A percentile compares a stretch with the other conserved stretches of the same genome.
These are phyloP conservation scores for Theonella swinhoei DNA, from an alignment of 37 sponge, comb jelly and placozoan species.

Conservation along the genomic window DNA sequence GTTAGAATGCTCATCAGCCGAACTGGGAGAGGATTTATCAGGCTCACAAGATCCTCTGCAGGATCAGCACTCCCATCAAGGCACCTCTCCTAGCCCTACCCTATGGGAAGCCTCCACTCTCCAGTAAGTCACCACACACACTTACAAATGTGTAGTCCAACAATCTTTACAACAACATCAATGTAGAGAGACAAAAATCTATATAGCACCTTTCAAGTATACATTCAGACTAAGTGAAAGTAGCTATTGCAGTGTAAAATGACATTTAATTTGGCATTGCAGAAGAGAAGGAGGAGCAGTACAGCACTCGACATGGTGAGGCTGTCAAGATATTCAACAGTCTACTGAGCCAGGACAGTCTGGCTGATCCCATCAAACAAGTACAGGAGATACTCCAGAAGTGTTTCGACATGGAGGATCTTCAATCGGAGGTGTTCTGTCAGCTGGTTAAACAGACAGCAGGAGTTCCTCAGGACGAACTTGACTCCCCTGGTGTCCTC, in stretches of 20 bases:
- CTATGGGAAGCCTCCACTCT: constrained; percentile 82
- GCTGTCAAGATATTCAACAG: constrained; percentile 82
- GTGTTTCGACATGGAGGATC: constrained; percentile 81
- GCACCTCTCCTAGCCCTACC: constrained; percentile 85
- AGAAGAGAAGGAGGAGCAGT: constrained; percentile 66
- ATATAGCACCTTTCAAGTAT: too few relatives aligned
- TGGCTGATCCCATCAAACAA: constrained; percentile 79
- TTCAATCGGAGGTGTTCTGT: constrained; percentile 87
- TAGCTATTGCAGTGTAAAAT: too few relatives aligned
- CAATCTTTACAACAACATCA: too few relatives aligned
- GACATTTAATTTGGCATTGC: too few relatives aligned
- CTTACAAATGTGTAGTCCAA: too few relatives aligned
- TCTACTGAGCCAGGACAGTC: constrained; percentile 64
- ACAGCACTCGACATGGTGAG: constrained; percentile 81
- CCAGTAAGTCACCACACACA: constrained; percentile 26
- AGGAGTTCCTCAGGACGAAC: constrained; percentile 34
- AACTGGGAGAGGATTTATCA: constrained; percentile 77
- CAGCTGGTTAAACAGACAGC: constrained; percentile 98
- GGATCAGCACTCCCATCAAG: constrained; percentile 74
- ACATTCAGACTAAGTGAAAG: too few relatives aligned
- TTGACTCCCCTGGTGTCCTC: constrained; percentile 61
- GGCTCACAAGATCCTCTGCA: constrained; percentile 56
- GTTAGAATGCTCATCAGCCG: constrained; percentile 37
- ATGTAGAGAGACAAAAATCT: too few relatives aligned
- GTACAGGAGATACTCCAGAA: constrained; percentile 83